Base-by-base conservation (phyloP, 2,113 vertebrate genomes). In the Salvelinus namaycush region DNA sequence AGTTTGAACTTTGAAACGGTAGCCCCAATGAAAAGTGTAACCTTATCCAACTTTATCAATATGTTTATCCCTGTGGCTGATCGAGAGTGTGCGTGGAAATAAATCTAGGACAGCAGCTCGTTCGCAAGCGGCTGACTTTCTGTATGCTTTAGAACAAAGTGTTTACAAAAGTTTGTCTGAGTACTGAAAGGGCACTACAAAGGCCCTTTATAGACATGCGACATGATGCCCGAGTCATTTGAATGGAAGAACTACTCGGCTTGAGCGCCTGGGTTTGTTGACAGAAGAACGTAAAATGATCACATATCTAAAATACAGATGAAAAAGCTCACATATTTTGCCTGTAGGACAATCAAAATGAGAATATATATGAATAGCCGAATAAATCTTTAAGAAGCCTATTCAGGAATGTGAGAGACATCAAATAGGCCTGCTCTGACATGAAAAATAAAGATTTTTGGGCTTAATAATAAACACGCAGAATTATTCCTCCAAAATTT, bases 141-240 rank as follows among this genome's bases (percentile, higher is more conserved):
- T 90, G 89, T 84, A 78, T 87, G 87, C 92, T 88, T 90, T 86
- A 87, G 84, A 90, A 91, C 88, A 91, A 92, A 90, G 87, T 86
- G 82, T 82, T 78, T 85, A 83, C 27, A 90, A 88, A 91, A 44
- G 77, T 83, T 74, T 86, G 81, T 67, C 81, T 83, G 84, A 80
- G 84, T 86, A 88, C 76, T 85, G 84, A 59, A 72, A 80, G 84
- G 84, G 75, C 74, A 88, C 87, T 81, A 90, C 89, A 90, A 16
- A 91, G 91, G 89, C 86, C 86, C 91, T 91, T 88, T 94, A 91
- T 90, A 90, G 87, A 87, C 39, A 44, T 44, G 39, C 39, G 34
- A 34, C 78, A 87, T 86, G 88, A 87, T 86, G 88, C 83, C 76
- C 79, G 81, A 86, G 79, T 70, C 34, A 70, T 81, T 77, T 89